Conservation (phyloP, 2,888 invertebrate genomes). For the Eupithecia abbreviata region DNA sequence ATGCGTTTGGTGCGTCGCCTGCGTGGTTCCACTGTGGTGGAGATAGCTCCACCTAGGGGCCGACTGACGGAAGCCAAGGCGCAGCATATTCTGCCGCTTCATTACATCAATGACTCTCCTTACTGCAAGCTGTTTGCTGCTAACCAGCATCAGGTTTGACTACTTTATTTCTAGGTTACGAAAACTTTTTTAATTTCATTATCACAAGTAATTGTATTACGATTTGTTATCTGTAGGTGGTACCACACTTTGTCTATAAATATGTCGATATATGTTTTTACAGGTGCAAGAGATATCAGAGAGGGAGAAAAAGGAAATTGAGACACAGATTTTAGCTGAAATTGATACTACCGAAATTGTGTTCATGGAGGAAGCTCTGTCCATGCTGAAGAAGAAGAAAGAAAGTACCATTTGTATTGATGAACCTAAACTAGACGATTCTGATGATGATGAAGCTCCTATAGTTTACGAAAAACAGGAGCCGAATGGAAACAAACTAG, state of each 20-base stretch:
- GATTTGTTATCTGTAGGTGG: neutral
- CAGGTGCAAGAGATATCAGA: slow-evolving; percentile 88
- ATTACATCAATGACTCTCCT: slow-evolving; percentile 78
- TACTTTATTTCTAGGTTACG: neutral
- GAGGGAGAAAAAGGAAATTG: slow-evolving; percentile 88
- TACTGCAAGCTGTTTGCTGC: slow-evolving; percentile 92
- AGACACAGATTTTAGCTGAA: slow-evolving; percentile 85
- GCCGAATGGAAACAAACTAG: slow-evolving; percentile 64
- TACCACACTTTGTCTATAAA: neutral
- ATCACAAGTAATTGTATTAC: neutral
- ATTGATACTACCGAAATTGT: slow-evolving; percentile 91
- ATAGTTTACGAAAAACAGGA: slow-evolving; percentile 66
- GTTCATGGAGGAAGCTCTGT: slow-evolving; percentile 93
- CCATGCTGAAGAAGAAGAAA: slow-evolving; percentile 85
- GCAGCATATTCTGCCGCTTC: slow-evolving; percentile 63
- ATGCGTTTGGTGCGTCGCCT: slow-evolving; percentile 95
- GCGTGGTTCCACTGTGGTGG: slow-evolving; percentile 86
- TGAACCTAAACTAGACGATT: slow-evolving; percentile 48
- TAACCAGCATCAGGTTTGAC: slow-evolving; percentile 84
- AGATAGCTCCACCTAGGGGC: slow-evolving; percentile 84
- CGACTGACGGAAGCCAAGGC: slow-evolving; percentile 72
- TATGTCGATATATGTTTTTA: slow-evolving; percentile 37
- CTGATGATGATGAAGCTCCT: slow-evolving; percentile 54
- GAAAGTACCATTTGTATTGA: slow-evolving; percentile 60
- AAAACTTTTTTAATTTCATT: neutral